Evolutionary conservation across 2,797 vertebrate species (phyloP), one percentile per base, ranked within the genome.

Genomic region (Sphaeramia orbicularis): DNA sequence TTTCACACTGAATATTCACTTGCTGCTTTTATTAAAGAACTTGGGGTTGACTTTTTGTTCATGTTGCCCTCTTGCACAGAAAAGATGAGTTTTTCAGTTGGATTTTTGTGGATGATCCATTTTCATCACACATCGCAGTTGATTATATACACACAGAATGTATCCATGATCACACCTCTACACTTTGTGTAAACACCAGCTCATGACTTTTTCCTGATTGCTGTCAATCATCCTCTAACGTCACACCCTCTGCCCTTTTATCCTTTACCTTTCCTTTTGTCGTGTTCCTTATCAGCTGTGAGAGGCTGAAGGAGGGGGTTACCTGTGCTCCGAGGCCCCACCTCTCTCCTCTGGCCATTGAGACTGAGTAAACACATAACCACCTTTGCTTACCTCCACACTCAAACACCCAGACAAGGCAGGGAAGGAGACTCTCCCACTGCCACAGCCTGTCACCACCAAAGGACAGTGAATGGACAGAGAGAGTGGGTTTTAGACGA

Each of bases 301-400:
- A 65, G 64, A 74, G 76, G 76, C 49, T 86, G 74, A 87, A 84
- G 76, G 51, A 78, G 73, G 85, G 84, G 83, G 62, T 80, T 88
- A 90, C 87, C 82, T 90, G 86, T 70, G 7, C 54, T 66, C 54
- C 79, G 65, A 63, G 59, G 93, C 92, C 89, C 92, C 91, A 84
- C 93, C 91, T 91, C 87, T 84, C 81, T 81, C 44, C 58, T 48
- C 65, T 81, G 86, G 73, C 61, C 78, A 73, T 65, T 80, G 69
- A 85, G 83, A 89, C 77, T 89, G 84, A 91, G 92, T 92, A 93
- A 94, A 95, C 91, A 93, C 75, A 78, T 70, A 86, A 85, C 70
- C 86, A 92, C 89, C 91, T 90, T 89, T 89, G 64, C 91, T 91
- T 76, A 87, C 86, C 80, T 88, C 66, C 57, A 79, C 80, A 76